Evolutionary conservation across 2,113 vertebrate species (phyloP).

Genomic region (cattle (Bos taurus)): ARS-UCD2.0 NC_037357.1:8078501-8079000

Average conservation of each 20-base stretch:
- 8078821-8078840: constrained; percentile 37
- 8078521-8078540: constrained; percentile 1
- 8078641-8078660: not conserved
- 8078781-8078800: constrained; percentile 18
- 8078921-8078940: constrained; percentile 75
- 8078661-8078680: constrained; percentile 2
- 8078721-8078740: not conserved
- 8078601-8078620: constrained; percentile 11
- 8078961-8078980: not conserved
- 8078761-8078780: constrained; percentile 45
- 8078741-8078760: constrained; percentile 23
- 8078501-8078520: not conserved
- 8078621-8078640: constrained; percentile 24
- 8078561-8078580: constrained; percentile 39
- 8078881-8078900: constrained; percentile 27
- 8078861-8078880: constrained; percentile 21
- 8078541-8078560: not conserved
- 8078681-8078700: constrained; percentile 38
- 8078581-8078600: constrained; percentile 26
- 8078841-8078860: constrained; percentile 29
- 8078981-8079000: constrained; percentile 7
- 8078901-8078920: not conserved
- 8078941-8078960: constrained; percentile 83
- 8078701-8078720: constrained; percentile 40
- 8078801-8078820: not conserved